Conservation (phyloP, 2,888 invertebrate genomes). For the Drosophila merina region DNA sequence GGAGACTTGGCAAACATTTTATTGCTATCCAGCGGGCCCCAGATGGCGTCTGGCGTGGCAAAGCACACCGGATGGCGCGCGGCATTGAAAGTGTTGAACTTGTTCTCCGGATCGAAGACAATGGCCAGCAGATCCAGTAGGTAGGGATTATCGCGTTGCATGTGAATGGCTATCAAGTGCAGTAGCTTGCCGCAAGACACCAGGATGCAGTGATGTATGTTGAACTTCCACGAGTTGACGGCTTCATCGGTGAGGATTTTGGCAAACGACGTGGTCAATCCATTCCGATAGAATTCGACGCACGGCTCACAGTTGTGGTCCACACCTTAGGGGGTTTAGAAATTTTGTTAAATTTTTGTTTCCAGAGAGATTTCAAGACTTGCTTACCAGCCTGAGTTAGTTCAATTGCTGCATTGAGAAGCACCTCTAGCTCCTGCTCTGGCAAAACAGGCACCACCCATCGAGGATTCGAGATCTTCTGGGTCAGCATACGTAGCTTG, state of each 20-base stretch:
- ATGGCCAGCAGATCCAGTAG: conserved; percentile 95
- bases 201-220: conserved; percentile 97
- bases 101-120: conserved; percentile 97
- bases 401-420: conserved; percentile 94
- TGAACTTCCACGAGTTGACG: conserved; percentile 98
- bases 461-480: conserved; percentile 97
- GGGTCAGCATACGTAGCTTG: conserved; percentile 94
- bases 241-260: conserved; percentile 99
- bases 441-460: conserved; percentile 99
- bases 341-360: no score
- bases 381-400: conserved; percentile 91
- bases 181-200: conserved; percentile 96
- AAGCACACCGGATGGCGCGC: conserved; percentile 82
- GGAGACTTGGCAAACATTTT: conserved; percentile 86
- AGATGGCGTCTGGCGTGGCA: conserved; percentile 78
- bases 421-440: conserved; percentile 96
- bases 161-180: conserved; percentile 95
- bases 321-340: conserved; percentile 86
- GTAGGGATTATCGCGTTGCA: conserved; percentile 95
- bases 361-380: no score
- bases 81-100: conserved; percentile 87
- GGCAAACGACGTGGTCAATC: conserved; percentile 96
- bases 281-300: conserved; percentile 97
- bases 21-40: conserved; percentile 89
- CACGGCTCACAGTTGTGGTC: conserved; percentile 95